Percentiles rank a stretch among this genome's conserved stretches.
These are phyloP conservation scores for Danio aesculapii DNA, from an alignment of 2,797 vertebrate genomes.

Conservation along the genomic window DNA sequence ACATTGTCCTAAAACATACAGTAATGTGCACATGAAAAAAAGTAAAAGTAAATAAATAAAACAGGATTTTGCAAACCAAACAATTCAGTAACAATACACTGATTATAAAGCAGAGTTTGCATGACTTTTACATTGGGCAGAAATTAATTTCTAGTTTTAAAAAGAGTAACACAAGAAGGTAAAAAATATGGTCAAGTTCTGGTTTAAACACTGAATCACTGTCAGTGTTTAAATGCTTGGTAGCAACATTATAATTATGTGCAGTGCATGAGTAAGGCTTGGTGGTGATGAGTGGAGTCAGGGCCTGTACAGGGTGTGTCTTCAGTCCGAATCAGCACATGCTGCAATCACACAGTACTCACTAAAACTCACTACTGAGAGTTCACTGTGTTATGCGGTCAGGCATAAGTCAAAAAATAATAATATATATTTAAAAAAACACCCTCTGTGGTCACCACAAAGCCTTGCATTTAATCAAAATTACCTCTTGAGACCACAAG, in stretches of 20 bases:
- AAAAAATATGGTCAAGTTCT: not conserved
- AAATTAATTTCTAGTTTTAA: not conserved
- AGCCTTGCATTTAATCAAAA: not conserved
- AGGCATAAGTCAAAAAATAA: not conserved
- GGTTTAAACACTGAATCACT: not conserved
- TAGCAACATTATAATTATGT: conserved; percentile 18
- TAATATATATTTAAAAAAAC: not conserved
- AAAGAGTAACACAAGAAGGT: not conserved
- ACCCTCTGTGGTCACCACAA: not conserved
- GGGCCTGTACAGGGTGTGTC: conserved; percentile 27
- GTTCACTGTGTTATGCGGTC: not conserved
- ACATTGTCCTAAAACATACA: not conserved
- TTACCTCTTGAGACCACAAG: not conserved
- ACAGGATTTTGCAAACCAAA: not conserved
- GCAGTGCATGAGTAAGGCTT: conserved; percentile 20
- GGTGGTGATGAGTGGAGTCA: not conserved
- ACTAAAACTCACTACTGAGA: not conserved
- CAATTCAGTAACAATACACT: not conserved
- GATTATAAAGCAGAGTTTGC: not conserved
- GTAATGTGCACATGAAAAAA: too few relatives aligned
- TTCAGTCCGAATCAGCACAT: conserved; percentile 25
- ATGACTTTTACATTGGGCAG: not conserved
- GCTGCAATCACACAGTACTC: not conserved
- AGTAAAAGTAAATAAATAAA: too few relatives aligned
- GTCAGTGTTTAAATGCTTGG: conserved; percentile 8